Evolutionary conservation across 2,113 vertebrate genomes (phyloP).

Genomic region (Microtus montanus): DNA sequence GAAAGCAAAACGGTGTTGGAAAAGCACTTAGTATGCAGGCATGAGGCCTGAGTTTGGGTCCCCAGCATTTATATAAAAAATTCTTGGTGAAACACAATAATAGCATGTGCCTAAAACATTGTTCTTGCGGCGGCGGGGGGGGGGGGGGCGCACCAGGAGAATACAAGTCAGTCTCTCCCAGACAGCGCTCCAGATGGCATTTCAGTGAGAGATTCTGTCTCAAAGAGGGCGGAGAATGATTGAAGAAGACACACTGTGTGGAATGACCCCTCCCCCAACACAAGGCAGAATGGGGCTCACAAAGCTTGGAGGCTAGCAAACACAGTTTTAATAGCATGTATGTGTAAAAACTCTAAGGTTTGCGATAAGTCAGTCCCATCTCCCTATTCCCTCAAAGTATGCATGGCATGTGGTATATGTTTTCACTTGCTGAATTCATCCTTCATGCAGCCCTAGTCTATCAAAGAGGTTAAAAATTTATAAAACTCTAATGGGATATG

Average conservation of each 20-base stretch:
- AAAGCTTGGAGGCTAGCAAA: constrained; percentile 63
- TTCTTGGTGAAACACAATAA: no score
- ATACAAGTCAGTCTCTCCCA: no score
- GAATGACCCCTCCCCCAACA: not conserved
- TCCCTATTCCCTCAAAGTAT: constrained; percentile 67
- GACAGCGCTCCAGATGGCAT: not conserved
- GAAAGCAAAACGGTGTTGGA: constrained; percentile 21
- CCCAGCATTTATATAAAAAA: not conserved
- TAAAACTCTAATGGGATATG: constrained; percentile 90
- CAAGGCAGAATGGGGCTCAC: not conserved
- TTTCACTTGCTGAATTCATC: constrained; percentile 87
- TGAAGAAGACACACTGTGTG: not conserved
- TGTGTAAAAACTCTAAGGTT: constrained; percentile 76
- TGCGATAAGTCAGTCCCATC: constrained; percentile 79
- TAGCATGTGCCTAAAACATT: not conserved
- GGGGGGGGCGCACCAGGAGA: not conserved
- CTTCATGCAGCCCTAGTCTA: constrained; percentile 89
- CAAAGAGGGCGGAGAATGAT: no score
- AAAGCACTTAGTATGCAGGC: not conserved
- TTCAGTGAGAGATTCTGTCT: not conserved
- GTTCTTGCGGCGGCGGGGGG: no score
- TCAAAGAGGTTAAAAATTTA: constrained; percentile 92
- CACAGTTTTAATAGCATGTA: not conserved
- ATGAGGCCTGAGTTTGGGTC: not conserved
- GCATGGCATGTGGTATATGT: constrained; percentile 70